Percentiles rank a stretch among this genome's conserved stretches.
Conservation (phyloP, 64 coral and sea anemone genomes). For the Stichodactyla helianthus region DNA sequence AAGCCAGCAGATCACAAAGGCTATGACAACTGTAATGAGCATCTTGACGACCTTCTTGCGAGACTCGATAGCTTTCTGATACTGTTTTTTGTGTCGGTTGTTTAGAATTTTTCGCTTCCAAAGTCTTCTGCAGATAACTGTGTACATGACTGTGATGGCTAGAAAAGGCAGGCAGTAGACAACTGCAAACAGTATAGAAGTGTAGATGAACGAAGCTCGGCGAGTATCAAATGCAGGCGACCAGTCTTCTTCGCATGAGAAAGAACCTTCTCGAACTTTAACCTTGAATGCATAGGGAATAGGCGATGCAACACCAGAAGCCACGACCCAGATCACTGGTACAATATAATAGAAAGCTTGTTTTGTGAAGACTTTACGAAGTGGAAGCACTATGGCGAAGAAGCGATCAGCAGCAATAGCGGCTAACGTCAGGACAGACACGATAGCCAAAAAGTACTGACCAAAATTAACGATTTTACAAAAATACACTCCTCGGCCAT, state of each 20-base stretch:
- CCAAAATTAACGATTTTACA: slow-evolving; percentile 37
- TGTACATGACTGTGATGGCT: slow-evolving; percentile 20
- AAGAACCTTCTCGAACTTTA: neutral
- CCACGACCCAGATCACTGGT: slow-evolving; percentile 24
- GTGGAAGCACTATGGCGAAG: slow-evolving; percentile 39
- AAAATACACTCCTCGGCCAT: slow-evolving; percentile 9
- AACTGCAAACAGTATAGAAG: slow-evolving; percentile 9
- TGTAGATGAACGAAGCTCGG: slow-evolving; percentile 7
- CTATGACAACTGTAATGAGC: slow-evolving; percentile 36
- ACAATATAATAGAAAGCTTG: slow-evolving; percentile 15
- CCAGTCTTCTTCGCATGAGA: slow-evolving; percentile 15
- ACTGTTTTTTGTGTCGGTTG: neutral
- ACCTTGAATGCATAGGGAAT: slow-evolving; percentile 3
- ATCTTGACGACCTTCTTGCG: slow-evolving; percentile 35
- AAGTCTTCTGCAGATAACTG: slow-evolving; percentile 19
- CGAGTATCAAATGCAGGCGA: neutral
- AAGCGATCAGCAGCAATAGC: slow-evolving; percentile 38
- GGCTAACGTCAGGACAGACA: slow-evolving; percentile 37
- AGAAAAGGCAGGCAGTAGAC: slow-evolving; percentile 31
- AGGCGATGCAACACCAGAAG: slow-evolving; percentile 14
- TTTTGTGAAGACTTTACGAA: slow-evolving; percentile 21
- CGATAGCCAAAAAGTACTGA: slow-evolving; percentile 2
- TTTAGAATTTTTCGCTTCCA: slow-evolving; percentile 38
- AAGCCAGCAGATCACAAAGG: slow-evolving; percentile 36
- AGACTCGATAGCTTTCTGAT: slow-evolving; percentile 3